phyloP scores from a whole-genome alignment of 92 coral and sea anemone species.

The Actinostola sp. region DNA sequence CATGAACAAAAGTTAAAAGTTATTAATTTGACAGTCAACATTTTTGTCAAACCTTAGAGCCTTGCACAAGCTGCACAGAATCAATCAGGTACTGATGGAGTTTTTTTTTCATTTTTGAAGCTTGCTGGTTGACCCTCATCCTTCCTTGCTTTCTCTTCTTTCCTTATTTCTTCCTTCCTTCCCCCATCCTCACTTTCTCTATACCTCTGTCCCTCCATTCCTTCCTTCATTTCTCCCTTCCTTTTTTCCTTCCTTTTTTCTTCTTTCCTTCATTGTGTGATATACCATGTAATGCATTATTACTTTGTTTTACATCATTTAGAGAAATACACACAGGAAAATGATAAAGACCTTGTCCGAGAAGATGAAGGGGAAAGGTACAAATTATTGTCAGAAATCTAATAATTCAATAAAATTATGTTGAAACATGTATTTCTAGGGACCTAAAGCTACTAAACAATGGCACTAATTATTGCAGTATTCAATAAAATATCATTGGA shows the following conservation, averaged over 20 bases:
- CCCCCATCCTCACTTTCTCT: not conserved
- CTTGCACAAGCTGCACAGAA: conserved; percentile 72
- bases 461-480: no score
- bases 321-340: conserved; percentile 79
- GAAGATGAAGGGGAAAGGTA: conserved; percentile 84
- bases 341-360: conserved; percentile 81
- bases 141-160: no score
- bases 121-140: no score
- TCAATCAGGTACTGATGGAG: conserved; percentile 59
- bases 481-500: no score
- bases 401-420: no score
- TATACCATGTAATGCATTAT: no score
- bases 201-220: not conserved
- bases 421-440: no score
- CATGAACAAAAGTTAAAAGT: no score
- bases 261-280: no score
- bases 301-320: conserved; percentile 5
- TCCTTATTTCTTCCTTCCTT: not conserved
- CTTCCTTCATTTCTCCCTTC: not conserved
- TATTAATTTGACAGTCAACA: not conserved
- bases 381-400: no score
- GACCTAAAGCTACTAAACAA: no score
- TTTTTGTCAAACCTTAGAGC: conserved; percentile 37
- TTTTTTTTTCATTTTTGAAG: not conserved
- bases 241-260: no score